These are phyloP conservation scores for Dendrolimus pini DNA, from an alignment of 2,888 invertebrate genomes.

Conservation along the genomic window DNA sequence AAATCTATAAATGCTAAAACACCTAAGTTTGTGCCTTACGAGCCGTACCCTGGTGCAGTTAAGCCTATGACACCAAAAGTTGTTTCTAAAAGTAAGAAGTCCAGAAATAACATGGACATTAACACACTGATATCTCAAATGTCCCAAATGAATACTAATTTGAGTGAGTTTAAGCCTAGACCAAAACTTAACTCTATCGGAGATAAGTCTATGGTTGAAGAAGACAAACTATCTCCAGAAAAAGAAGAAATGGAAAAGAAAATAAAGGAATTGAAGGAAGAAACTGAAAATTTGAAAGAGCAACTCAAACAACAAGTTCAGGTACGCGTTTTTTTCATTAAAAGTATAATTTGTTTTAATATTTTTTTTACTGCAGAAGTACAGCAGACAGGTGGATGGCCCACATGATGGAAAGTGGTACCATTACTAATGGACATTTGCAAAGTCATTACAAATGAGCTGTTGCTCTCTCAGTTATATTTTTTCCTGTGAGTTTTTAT, in stretches of 20 bases:
- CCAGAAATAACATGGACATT: slow-evolving; percentile 79
- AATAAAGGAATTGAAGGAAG: slow-evolving; percentile 79
- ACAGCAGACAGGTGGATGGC: too few species aligned
- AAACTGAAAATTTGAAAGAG: slow-evolving; percentile 84
- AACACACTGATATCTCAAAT: slow-evolving; percentile 82
- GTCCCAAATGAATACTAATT: slow-evolving; percentile 81
- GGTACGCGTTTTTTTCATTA: slow-evolving; percentile 40
- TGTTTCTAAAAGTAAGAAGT: slow-evolving; percentile 53
- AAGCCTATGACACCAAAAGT: slow-evolving; percentile 82
- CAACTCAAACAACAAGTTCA: slow-evolving; percentile 92
- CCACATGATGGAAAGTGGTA: too few species aligned
- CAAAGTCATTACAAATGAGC: too few species aligned
- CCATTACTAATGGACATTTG: too few species aligned
- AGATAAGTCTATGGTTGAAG: slow-evolving; percentile 37
- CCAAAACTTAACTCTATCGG: slow-evolving; percentile 47
- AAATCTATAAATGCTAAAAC: slow-evolving; percentile 77
- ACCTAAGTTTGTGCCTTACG: slow-evolving; percentile 92
- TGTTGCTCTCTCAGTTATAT: too few species aligned
- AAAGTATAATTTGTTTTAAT: too few species aligned
- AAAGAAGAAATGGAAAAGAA: slow-evolving; percentile 76
- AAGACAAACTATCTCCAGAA: slow-evolving; percentile 44
- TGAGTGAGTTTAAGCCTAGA: slow-evolving; percentile 76
- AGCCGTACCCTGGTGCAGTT: slow-evolving; percentile 91
- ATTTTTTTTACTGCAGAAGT: too few species aligned
- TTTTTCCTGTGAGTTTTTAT: too few species aligned